Evolutionary conservation across 2,797 vertebrate species (phyloP).

Genomic region (Microhierax caerulescens): DNA sequence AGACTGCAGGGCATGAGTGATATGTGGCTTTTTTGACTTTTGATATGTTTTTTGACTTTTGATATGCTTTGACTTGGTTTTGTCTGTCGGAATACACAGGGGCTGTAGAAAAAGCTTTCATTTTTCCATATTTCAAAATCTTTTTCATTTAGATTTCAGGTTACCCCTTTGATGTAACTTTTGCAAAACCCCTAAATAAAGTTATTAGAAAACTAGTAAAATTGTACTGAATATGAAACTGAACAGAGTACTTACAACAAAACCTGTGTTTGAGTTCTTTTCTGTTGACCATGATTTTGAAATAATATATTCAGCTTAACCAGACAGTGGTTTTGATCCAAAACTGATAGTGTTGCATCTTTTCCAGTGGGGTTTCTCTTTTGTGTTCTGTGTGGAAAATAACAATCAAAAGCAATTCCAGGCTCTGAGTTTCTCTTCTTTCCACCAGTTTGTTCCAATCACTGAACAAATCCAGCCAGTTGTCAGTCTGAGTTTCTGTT

Average conservation of each 20-base stretch:
- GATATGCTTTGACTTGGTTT: neutral
- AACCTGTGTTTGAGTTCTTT: neutral
- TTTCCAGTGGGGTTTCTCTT: neutral
- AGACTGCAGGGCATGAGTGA: neutral
- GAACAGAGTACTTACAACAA: neutral
- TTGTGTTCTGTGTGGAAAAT: neutral
- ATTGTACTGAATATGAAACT: neutral
- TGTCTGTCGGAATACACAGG: neutral
- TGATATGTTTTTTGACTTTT: too few relatives aligned
- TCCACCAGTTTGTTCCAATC: neutral
- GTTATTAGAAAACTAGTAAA: neutral
- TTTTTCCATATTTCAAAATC: neutral
- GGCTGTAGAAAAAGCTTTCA: neutral
- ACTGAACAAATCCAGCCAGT: neutral
- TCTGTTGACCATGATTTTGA: neutral
- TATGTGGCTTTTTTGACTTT: too few relatives aligned
- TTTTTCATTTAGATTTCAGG: neutral
- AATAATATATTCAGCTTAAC: neutral
- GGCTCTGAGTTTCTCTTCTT: neutral
- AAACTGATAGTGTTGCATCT: neutral
- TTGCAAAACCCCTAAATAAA: neutral
- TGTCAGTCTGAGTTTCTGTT: neutral
- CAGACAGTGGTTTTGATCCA: neutral
- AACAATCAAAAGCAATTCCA: neutral
- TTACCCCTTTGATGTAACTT: neutral